A percentile compares a stretch with the other conserved stretches of the same genome.
phyloP scores from a whole-genome alignment of 2,888 invertebrate genomes.

The Caenorhabditis sp. region DNA sequence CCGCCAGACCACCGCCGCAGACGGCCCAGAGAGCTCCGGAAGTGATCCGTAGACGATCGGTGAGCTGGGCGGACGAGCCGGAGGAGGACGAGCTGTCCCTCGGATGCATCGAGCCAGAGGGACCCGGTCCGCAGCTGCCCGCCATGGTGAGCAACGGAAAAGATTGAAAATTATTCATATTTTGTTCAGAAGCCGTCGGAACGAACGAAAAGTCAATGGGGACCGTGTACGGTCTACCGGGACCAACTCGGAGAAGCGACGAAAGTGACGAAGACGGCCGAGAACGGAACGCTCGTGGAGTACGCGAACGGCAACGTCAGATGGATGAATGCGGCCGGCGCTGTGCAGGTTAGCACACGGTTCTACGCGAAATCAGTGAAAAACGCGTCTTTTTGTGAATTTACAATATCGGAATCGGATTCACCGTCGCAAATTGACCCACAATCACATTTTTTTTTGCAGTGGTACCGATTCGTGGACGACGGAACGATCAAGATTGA shows the following conservation, averaged over 20 bases:
- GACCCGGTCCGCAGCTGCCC: background rate
- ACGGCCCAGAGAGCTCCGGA: background rate
- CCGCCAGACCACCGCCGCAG: background rate
- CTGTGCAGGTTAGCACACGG: too few species aligned
- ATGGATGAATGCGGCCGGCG: slow-evolving; percentile 21
- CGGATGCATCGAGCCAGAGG: too few species aligned
- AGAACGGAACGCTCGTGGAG: slow-evolving; percentile 19
- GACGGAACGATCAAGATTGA: slow-evolving; percentile 12
- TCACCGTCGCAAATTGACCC: too few species aligned
- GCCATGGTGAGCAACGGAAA: slow-evolving; percentile 21
- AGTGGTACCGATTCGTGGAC: slow-evolving; percentile 17
- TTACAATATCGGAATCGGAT: background rate
- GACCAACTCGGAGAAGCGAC: slow-evolving; percentile 11
- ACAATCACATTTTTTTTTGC: background rate
- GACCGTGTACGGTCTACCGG: slow-evolving; percentile 3
- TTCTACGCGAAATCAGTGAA: slow-evolving; percentile 11
- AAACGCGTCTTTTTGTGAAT: too few species aligned
- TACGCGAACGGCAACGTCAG: slow-evolving; percentile 33
- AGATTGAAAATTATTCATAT: background rate
- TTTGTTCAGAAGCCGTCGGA: slow-evolving; percentile 21
- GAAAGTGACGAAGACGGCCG: slow-evolving; percentile 12
- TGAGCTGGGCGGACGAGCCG: slow-evolving; percentile 33
- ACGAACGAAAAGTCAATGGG: background rate
- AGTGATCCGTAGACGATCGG: background rate
- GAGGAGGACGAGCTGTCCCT: slow-evolving; percentile 4